Base-by-base conservation (phyloP, 2,797 vertebrate genomes). In the Mus spretus region DNA sequence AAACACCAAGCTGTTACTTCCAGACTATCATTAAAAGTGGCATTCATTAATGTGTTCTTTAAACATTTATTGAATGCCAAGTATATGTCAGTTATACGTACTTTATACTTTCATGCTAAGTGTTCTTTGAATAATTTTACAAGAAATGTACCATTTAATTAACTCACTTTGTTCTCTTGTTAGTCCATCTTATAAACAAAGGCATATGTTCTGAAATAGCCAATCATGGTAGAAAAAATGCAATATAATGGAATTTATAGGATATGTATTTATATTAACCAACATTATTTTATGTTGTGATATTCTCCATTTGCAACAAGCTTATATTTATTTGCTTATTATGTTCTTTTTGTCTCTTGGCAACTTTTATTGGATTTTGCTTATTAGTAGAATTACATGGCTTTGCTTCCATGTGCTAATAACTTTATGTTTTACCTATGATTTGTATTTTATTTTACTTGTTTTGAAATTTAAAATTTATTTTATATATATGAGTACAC, bases 11-110 rank as follows among this genome's bases (percentile, higher is more conserved):
- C 19, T 74, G 53, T 31, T 37, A 90, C 59, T 82, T 96, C 24
- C 50, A 82, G 15, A 44, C 22, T 19, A n/a, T 47, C 13, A 79
- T 77, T 59, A 84, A 65, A 95, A 78, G 79, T 87, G 50, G 6
- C 55, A 78, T 91, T 88, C 57, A 82, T 92, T 90, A 96, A 75
- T 80, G 85, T 94, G 9, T 82, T 80, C 44, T 93, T 74, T 83
- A 84, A 63, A 61, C 6, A 95, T 94, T 80, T 94, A 93, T 72
- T 81, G 28, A 85, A n/a, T 97, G 81, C 31, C 59, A 95, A 74
- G 59, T 92, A 81, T 85, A 61, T 96, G 84, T 37, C 75, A 91
- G 34, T 19, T 93, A 17, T 89, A 94, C 83, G 8, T 89, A 74
- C 53, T 90, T 96, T 40, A 89, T 44, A 67, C 37, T 77, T 67